Base-by-base conservation (phyloP, 1,140 invertebrate genomes). In the Drosophila asahinai region DNA sequence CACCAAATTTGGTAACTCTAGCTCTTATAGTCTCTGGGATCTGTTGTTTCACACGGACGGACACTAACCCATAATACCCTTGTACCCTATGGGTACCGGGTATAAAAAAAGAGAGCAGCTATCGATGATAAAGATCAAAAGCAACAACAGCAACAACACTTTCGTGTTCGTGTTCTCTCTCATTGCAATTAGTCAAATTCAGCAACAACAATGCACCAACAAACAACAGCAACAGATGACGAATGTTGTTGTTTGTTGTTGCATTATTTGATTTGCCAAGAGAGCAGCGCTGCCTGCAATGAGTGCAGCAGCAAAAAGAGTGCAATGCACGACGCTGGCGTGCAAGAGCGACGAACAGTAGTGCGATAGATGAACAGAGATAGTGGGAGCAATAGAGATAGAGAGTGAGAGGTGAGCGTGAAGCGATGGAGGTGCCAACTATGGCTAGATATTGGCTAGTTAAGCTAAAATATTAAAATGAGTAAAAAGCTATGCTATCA, bases 161-260 rank as follows among this genome's bases (percentile, higher is more conserved):
- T 49, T 68, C 33, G 45, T 49, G 63, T 68, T 40, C 52, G 49
- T 51, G 33, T 55, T 17, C 71, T 42, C 71, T 42, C 30, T 65
- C 72, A 68, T 70, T 78, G 75, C 78, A 89, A 89, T 90, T 89
- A 86, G 86, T 90, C 84, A 89, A 89, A 89, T 84, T 89, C 40
- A 66, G 40, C 68, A 72, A 48, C 59, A 74, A 61, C 47, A 81
- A 51, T 38, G 15, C 30, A 54, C 52, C 43, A 52, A 60, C 47
- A 63, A 49, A n/a, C 64, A 59, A 74, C 27, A 9, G 14, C 75
- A 54, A 61, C 68, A 79, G 63, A 75, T 75, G 58, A 71, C 40
- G 68, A 75, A 47, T 62, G 73, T 52, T 77, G 45, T 22, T 22
- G 15, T 43, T 75, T 52, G 27, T 64, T 76, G 54, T 66, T 66